Percentiles rank a stretch among this genome's conserved stretches.
Conservation (phyloP, 2,113 vertebrate species). For the Maccullochella peelii region DNA sequence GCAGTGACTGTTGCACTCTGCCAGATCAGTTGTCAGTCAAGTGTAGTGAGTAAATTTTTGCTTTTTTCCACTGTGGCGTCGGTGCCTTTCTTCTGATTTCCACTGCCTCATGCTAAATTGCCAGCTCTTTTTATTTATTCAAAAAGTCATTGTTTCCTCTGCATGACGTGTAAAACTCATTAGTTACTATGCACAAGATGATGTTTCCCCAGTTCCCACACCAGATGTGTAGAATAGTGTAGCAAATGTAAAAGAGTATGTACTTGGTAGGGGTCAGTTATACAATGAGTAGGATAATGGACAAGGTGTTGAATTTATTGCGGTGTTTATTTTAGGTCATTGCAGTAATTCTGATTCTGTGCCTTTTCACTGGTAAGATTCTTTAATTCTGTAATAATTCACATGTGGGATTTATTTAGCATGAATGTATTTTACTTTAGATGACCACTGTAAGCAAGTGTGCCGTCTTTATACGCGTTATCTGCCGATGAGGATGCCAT, state of each 20-base stretch:
- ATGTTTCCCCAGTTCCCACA: not conserved
- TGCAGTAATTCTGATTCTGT: not conserved
- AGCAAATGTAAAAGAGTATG: not conserved
- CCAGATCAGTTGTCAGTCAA: constrained; percentile 24
- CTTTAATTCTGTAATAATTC: constrained; percentile 34
- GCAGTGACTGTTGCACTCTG: constrained; percentile 7
- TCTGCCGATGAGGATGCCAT: constrained; percentile 64
- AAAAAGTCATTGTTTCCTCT: constrained; percentile 3
- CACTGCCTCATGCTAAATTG: not conserved
- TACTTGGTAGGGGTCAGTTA: not conserved
- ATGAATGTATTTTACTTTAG: constrained; percentile 37
- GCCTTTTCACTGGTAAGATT: constrained; percentile 9
- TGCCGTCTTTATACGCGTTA: constrained; percentile 56
- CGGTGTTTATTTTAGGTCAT: constrained; percentile 3
- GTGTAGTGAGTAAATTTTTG: not conserved
- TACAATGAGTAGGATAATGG: not conserved
- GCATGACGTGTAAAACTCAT: constrained; percentile 15
- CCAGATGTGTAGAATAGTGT: constrained; percentile 4
- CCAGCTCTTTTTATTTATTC: not conserved
- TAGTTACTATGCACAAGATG: constrained; percentile 2
- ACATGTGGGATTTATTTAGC: constrained; percentile 36
- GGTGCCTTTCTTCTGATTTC: not conserved
- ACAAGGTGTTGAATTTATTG: not conserved
- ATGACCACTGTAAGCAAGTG: constrained; percentile 38
- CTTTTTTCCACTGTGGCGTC: not conserved